Evolutionary conservation across 2,797 vertebrate species (phyloP).

Genomic region (Thripadectes ignobilis): DNA sequence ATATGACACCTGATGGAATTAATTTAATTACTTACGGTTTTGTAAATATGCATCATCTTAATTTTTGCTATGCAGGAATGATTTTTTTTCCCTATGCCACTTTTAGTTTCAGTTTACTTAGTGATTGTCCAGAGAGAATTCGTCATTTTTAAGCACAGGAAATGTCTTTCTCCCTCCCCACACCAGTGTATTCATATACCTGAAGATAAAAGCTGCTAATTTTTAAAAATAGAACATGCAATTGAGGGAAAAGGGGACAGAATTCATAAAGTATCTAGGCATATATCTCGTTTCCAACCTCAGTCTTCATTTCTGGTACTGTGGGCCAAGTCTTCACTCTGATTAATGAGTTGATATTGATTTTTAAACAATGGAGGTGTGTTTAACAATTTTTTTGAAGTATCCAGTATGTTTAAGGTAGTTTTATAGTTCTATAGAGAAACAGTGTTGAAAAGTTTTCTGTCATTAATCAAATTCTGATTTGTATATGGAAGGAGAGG

Average conservation of each 20-base stretch:
- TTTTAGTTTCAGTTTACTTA: slow-evolving; percentile 7
- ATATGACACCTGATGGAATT: not conserved
- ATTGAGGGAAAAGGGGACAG: not conserved
- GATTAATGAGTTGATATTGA: slow-evolving; percentile 4
- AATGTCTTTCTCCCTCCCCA: not conserved
- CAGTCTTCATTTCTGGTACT: not conserved
- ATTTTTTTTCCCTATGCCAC: not conserved
- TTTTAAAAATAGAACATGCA: not conserved
- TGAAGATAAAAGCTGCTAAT: not conserved
- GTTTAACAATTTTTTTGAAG: not conserved
- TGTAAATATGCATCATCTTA: not conserved
- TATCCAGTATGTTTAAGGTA: not conserved
- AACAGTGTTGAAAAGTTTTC: not conserved
- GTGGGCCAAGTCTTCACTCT: not conserved
- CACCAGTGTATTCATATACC: not conserved
- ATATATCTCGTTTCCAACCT: not conserved
- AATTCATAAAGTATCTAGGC: not conserved
- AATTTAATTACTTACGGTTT: not conserved
- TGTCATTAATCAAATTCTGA: not conserved
- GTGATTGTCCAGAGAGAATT: not conserved
- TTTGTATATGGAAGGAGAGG: not conserved
- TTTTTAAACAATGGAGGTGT: slow-evolving; percentile 4
- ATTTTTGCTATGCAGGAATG: not conserved
- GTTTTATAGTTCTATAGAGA: not conserved
- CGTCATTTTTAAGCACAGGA: not conserved